Evolutionary conservation across 2,113 vertebrate genomes (phyloP), one percentile per base, ranked within the genome.

Genomic region (Egretta garzetta): DNA sequence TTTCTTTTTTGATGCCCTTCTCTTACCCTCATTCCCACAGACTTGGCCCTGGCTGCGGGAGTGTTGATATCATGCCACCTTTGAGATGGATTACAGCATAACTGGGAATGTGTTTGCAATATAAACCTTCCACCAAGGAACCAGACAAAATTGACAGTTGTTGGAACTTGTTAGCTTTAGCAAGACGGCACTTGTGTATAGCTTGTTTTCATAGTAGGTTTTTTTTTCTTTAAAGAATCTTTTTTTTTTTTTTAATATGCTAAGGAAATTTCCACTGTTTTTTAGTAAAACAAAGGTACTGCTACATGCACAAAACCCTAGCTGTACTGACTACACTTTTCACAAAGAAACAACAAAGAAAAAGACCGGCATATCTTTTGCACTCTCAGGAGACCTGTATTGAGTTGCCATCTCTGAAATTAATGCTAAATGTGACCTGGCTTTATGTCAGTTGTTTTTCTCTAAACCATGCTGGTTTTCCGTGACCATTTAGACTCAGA

Each of bases 1-100:
- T 85, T 86, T 82, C 30, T 79, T 83, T 88, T 94, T 86, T 75
- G 35, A 70, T 88, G 62, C 28, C 39, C 64, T 85, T 87, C 39
- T 82, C 59, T 74, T 80, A 70, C 18, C 35, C 76, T 52, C 37
- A 9, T 74, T 20, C 19, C 18, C 70, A 86, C 21, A 92, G 67
- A 89, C 23, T 66, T 89, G 64, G 56, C 72, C 58, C 9, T 41
- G 64, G 37, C 32, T 96, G 76, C 11, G 0, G 30, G 53, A 49
- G 10, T 80, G 71, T 81, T 94, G 80, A 77, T 93, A 93, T 77
- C 67, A 68, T 94, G 70, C 70, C 86, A 86, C 63, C 41, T 94
- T 96, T 90, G 91, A 93, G 71, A 95, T 70, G 77, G 59, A 95
- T 95, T 92, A 96, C 58, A 93, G 56, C 83, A 94, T 93, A 91